phyloP scores from a whole-genome alignment of 2,888 invertebrate genomes.

The Hemicrepidius hirtus region DNA sequence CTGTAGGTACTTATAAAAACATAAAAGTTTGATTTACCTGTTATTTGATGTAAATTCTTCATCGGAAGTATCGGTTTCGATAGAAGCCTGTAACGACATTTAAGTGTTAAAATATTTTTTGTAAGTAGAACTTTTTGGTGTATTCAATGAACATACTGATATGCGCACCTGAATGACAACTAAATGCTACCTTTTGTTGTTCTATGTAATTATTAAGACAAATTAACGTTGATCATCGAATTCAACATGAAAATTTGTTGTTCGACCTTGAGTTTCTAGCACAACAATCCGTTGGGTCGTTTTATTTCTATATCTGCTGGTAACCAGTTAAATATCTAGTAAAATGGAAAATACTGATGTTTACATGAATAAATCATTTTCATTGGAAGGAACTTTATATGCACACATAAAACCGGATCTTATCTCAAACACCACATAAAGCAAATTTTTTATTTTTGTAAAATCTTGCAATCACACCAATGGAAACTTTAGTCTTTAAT shows the following conservation, averaged over 20 bases:
- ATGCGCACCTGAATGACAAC: neutral
- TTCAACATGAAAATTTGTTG: slow-evolving; percentile 21
- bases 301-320: neutral
- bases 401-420: too few relatives aligned
- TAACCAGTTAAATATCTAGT: slow-evolving; percentile 12
- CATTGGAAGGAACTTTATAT: too few relatives aligned
- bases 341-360: neutral
- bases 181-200: slow-evolving; percentile 12
- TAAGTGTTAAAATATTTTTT: neutral
- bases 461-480: too few relatives aligned
- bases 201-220: slow-evolving; percentile 20
- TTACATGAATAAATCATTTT: too few relatives aligned
- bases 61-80: slow-evolving; percentile 37
- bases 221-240: slow-evolving; percentile 21
- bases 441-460: too few relatives aligned
- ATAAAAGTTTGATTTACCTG: slow-evolving; percentile 25
- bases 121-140: neutral
- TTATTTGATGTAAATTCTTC: slow-evolving; percentile 27
- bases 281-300: slow-evolving; percentile 5
- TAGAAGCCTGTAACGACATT: slow-evolving; percentile 29
- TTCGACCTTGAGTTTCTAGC: slow-evolving; percentile 30
- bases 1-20: too few relatives aligned
- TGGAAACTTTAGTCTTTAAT: too few relatives aligned
- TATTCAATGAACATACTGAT: neutral
- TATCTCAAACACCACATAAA: too few relatives aligned